A percentile compares a stretch with the other conserved stretches of the same genome.
Conservation (phyloP, 2,797 vertebrate species). For the Kryptopterus vitreolus region DNA sequence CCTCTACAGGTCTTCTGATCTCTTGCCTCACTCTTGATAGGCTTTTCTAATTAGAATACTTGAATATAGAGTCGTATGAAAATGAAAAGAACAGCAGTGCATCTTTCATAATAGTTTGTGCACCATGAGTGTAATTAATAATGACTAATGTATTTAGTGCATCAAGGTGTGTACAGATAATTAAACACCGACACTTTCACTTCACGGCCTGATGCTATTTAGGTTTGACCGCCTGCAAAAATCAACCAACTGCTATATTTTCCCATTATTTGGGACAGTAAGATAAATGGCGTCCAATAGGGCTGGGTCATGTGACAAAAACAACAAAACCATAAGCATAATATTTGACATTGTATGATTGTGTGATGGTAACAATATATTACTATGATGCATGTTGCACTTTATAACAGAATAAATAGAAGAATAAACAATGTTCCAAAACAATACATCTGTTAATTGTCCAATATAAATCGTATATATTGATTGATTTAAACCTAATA, state of each 20-base stretch:
- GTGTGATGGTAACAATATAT: neutral
- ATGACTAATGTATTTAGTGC: neutral
- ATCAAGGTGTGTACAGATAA: too few relatives aligned
- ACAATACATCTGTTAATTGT: too few relatives aligned
- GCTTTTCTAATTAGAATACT: too few relatives aligned
- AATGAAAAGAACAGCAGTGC: too few relatives aligned
- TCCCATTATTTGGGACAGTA: neutral
- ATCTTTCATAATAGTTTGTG: neutral
- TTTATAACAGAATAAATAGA: neutral
- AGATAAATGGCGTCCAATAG: neutral
- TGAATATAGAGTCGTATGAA: neutral
- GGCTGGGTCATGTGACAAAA: neutral
- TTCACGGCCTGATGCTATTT: neutral
- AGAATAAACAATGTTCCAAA: too few relatives aligned
- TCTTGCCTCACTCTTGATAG: neutral
- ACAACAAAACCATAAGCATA: neutral
- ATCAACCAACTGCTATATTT: neutral
- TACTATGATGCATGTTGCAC: neutral
- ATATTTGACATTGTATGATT: too few relatives aligned
- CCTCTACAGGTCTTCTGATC: conserved; percentile 15
- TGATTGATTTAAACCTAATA: neutral
- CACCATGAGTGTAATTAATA: neutral
- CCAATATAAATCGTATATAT: neutral
- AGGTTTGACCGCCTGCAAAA: neutral
- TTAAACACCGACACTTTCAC: neutral